These are phyloP conservation scores for Dermochelys coriacea DNA, from an alignment of 2,797 vertebrate species.

Conservation along the genomic window DNA sequence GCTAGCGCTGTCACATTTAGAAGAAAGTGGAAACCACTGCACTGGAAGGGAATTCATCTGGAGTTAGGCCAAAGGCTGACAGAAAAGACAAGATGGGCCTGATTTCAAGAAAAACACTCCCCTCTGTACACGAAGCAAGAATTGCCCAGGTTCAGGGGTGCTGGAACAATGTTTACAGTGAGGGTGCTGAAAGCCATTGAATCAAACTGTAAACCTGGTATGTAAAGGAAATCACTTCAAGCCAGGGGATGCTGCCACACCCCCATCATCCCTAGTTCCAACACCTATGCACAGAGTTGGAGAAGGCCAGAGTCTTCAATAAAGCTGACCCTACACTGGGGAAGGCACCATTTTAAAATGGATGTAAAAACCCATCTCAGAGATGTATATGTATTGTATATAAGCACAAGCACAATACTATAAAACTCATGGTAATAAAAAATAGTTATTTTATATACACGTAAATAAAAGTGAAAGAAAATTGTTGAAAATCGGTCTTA, in stretches of 20 bases:
- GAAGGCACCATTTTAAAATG: neutral
- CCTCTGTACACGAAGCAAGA: neutral
- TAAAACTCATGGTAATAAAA: neutral
- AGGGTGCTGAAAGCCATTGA: too few relatives aligned
- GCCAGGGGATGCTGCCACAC: too few relatives aligned
- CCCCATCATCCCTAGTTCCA: too few relatives aligned
- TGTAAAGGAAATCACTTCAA: too few relatives aligned
- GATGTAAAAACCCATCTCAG: neutral
- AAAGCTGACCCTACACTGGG: neutral
- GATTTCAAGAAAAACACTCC: neutral
- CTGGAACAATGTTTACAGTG: too few relatives aligned
- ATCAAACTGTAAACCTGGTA: too few relatives aligned
- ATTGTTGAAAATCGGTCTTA: slow-evolving; percentile 10
- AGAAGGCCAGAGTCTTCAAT: neutral
- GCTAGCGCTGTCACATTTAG: neutral
- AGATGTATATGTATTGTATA: neutral
- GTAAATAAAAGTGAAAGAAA: neutral
- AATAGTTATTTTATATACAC: neutral
- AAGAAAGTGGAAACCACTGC: neutral
- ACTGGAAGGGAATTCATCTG: neutral
- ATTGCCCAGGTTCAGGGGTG: too few relatives aligned
- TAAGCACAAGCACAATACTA: neutral
- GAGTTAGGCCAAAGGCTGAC: neutral
- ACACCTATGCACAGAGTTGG: neutral
- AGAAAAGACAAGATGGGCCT: neutral